phyloP scores from a whole-genome alignment of 2,797 vertebrate species.

The Parambassis ranga region DNA sequence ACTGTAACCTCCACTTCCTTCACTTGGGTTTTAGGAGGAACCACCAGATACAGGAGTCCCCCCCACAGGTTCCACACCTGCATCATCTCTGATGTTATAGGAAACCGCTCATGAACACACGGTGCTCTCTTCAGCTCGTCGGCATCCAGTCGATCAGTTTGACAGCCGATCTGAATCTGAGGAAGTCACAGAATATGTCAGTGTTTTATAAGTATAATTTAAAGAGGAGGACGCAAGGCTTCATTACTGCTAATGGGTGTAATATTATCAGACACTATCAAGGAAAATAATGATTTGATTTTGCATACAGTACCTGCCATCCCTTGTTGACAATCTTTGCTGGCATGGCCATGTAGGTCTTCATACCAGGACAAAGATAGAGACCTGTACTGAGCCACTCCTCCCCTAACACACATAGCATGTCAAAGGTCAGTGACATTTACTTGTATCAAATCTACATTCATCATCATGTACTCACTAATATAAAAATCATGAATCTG shows the following conservation, averaged over 20 bases:
- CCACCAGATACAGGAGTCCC: slow-evolving; percentile 86
- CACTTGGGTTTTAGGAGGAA: slow-evolving; percentile 74
- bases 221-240: too few species aligned
- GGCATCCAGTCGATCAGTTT: slow-evolving; percentile 72
- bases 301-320: slow-evolving; percentile 49
- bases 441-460: too few species aligned
- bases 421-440: too few species aligned
- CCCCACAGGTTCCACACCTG: slow-evolving; percentile 86
- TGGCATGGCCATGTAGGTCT: slow-evolving; percentile 76
- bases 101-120: slow-evolving; percentile 72
- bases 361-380: slow-evolving; percentile 83
- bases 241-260: too few species aligned
- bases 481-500: too few species aligned
- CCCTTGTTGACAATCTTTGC: slow-evolving; percentile 63
- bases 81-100: slow-evolving; percentile 73
- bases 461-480: too few species aligned
- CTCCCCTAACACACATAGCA: slow-evolving; percentile 41
- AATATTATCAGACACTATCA: too few species aligned
- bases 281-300: not conserved
- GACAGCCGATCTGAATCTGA: slow-evolving; percentile 88
- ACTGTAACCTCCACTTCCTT: slow-evolving; percentile 68
- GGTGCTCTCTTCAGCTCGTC: slow-evolving; percentile 80
- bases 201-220: too few species aligned
- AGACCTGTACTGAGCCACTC: slow-evolving; percentile 88
- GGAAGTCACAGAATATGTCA: too few species aligned